Percentiles rank a stretch among this genome's conserved stretches.
phyloP scores from a whole-genome alignment of 2,113 vertebrate species.

The Henicopernis longicauda region DNA sequence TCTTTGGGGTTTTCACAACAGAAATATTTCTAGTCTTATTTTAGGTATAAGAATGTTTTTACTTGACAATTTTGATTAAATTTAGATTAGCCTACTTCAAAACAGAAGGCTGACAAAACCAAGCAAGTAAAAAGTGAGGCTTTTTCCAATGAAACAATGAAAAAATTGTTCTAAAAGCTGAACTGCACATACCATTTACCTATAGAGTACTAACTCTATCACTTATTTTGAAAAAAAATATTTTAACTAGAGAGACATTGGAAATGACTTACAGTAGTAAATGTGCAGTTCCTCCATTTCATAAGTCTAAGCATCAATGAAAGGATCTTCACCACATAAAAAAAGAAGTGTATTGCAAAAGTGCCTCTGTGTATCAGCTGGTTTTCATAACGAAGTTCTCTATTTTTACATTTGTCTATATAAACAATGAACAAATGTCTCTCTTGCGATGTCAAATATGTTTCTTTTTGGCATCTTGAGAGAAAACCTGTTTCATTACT shows the following conservation, averaged over 20 bases:
- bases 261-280: background rate
- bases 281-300: background rate
- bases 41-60: background rate
- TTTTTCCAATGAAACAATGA: background rate
- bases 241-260: background rate
- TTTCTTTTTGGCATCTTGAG: background rate
- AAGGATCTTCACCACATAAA: background rate
- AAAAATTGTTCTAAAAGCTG: background rate
- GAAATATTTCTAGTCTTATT: background rate
- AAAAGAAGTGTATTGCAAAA: background rate
- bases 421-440: background rate
- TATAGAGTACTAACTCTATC: background rate
- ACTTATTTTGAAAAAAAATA: background rate
- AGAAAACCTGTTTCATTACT: background rate
- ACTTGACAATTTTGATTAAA: background rate
- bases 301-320: background rate
- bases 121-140: background rate
- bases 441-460: background rate
- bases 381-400: background rate
- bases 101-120: background rate
- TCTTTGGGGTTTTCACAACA: background rate
- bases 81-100: background rate
- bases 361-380: background rate
- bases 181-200: background rate
- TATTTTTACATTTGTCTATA: background rate